Evolutionary conservation across 2,113 vertebrate species (phyloP).

Genomic region (Heteronetta atricapilla): DNA sequence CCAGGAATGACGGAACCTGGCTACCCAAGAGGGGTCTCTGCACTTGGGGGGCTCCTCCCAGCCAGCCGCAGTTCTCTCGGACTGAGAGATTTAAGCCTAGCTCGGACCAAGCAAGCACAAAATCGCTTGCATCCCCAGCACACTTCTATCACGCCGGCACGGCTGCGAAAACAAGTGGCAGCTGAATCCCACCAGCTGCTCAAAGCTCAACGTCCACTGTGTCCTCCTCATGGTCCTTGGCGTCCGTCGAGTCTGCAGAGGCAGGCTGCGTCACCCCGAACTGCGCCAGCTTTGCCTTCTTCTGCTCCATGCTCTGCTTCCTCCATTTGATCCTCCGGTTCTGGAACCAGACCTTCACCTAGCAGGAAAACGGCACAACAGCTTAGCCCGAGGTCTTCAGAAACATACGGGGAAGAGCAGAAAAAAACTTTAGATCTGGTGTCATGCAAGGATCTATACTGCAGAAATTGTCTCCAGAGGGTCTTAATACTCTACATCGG

Average conservation of each 20-base stretch:
- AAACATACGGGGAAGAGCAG: neutral
- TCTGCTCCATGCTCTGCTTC: constrained; percentile 81
- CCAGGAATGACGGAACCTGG: neutral
- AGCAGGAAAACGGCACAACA: neutral
- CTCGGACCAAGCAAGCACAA: neutral
- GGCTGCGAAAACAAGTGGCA: neutral
- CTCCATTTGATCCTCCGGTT: constrained; percentile 83
- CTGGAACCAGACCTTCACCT: constrained; percentile 86
- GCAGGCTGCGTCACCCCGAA: constrained; percentile 1
- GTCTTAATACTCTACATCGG: neutral
- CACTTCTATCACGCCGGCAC: neutral
- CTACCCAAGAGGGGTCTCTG: neutral
- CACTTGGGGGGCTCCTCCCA: neutral
- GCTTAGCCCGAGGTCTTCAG: neutral
- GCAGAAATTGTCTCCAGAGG: neutral
- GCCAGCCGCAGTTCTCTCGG: neutral
- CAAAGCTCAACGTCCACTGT: constrained; percentile 11
- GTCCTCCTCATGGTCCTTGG: constrained; percentile 40
- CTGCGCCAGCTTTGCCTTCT: constrained; percentile 49
- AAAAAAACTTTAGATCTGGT: neutral
- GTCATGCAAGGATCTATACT: neutral
- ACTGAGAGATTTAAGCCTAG: accelerated
- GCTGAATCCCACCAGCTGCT: neutral
- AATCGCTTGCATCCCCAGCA: neutral
- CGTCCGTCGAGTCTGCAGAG: neutral